phyloP scores from a whole-genome alignment of 2,888 invertebrate species.

The Lepetodrilus schrolli region DNA sequence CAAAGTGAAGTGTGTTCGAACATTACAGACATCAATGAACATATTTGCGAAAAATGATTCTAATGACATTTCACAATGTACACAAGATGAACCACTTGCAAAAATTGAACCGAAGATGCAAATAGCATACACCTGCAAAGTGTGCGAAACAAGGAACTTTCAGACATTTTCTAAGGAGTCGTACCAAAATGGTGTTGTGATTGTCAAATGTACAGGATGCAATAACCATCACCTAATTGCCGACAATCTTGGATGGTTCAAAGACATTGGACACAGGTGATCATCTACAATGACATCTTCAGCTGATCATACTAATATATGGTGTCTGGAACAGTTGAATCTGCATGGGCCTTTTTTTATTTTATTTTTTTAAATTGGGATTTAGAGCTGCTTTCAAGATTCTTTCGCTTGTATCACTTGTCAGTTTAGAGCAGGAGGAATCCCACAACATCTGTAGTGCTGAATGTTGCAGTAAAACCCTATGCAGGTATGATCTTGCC shows the following conservation, averaged over 20 bases:
- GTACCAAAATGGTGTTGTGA: conserved; percentile 91
- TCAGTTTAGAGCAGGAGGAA: too few relatives aligned
- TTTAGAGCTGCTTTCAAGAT: too few relatives aligned
- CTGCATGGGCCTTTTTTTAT: too few relatives aligned
- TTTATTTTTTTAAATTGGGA: too few relatives aligned
- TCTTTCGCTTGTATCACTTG: too few relatives aligned
- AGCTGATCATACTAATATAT: not conserved
- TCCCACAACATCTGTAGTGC: not conserved
- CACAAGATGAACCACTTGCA: not conserved
- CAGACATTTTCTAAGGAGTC: conserved; percentile 89
- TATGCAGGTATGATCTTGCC: too few relatives aligned
- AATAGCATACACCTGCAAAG: conserved; percentile 90
- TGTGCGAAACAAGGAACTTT: conserved; percentile 85
- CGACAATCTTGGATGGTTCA: conserved; percentile 96
- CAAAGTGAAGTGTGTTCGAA: not conserved
- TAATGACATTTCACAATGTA: too few relatives aligned
- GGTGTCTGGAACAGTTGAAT: not conserved
- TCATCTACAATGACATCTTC: not conserved
- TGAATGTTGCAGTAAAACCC: too few relatives aligned
- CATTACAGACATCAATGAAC: not conserved
- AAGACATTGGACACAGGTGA: conserved; percentile 79
- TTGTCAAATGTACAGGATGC: conserved; percentile 91
- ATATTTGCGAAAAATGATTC: too few relatives aligned
- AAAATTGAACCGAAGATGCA: conserved; percentile 39
- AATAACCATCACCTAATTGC: conserved; percentile 94